These are phyloP conservation scores for Hypomecis atomaria DNA, from an alignment of 2,888 invertebrate genomes.

Conservation along the genomic window DNA sequence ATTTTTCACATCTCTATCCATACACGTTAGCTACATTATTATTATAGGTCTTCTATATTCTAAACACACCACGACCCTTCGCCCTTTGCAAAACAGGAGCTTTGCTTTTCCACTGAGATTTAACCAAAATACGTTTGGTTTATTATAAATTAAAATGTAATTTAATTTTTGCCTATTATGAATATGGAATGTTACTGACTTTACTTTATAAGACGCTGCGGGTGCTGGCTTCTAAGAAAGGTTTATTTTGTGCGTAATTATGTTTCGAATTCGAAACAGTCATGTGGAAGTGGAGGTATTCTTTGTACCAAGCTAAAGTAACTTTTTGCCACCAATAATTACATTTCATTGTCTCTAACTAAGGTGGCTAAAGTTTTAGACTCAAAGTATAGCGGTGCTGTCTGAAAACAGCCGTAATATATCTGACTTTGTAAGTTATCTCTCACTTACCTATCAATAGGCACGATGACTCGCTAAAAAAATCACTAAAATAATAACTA, in stretches of 20 bases:
- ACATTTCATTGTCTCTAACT: too few relatives aligned
- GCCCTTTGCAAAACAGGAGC: slow-evolving; percentile 43
- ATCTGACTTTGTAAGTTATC: too few relatives aligned
- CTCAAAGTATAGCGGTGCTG: too few relatives aligned
- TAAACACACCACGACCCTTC: slow-evolving; percentile 31
- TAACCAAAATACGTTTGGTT: slow-evolving; percentile 57
- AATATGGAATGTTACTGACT: slow-evolving; percentile 48
- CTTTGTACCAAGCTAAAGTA: too few relatives aligned
- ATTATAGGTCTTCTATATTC: slow-evolving; percentile 44
- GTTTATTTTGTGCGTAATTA: slow-evolving; percentile 12
- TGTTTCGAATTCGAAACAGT: slow-evolving; percentile 13
- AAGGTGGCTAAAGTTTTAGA: too few relatives aligned
- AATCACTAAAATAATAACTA: too few relatives aligned
- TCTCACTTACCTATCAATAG: too few relatives aligned
- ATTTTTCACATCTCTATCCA: slow-evolving; percentile 2
- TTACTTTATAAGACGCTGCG: slow-evolving; percentile 33
- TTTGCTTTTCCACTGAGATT: slow-evolving; percentile 55
- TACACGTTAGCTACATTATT: slow-evolving; percentile 37
- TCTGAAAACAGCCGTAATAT: too few relatives aligned
- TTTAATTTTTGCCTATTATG: slow-evolving; percentile 54
- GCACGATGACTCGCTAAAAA: too few relatives aligned
- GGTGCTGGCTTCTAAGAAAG: slow-evolving; percentile 25
- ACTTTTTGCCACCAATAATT: too few relatives aligned
- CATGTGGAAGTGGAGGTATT: not conserved
- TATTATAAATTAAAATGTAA: slow-evolving; percentile 62